Base-by-base conservation (phyloP, 2,113 vertebrate species). In the Plectropomus leopardus region DNA sequence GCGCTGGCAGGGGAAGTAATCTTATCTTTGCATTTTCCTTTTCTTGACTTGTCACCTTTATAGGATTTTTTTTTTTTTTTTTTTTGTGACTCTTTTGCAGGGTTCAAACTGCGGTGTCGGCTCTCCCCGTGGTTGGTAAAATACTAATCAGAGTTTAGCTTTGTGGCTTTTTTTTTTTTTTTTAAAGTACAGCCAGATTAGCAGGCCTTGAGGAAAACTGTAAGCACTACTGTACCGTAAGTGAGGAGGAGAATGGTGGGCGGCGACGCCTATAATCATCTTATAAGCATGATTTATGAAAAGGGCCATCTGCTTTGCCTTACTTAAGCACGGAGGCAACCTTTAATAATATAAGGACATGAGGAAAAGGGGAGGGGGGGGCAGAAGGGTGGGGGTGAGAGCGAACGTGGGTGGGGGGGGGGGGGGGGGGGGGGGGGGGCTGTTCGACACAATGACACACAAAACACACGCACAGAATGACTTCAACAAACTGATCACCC, bases 291-390 rank as follows among this genome's bases (percentile, higher is more conserved):
- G 93, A 94, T 95, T 94, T 95, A 93, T 94, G 94, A 90, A 95
- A 93, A 93, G 88, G 92, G 90, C 94, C 94, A 95, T 95, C 94
- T 95, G 94, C 88, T 94, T 88, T 84, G 86, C 92, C 93, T 92
- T 91, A 88, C 92, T 93, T 93, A 86, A 94, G 93, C 90, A 92
- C 69, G 74, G 88, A 93, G 92, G 90, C 90, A 93, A 94, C 94
- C 94, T 94, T 95, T 94, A 94, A 95, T 95, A 94, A 94, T 94
- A 94, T 94, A 94, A 86, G 91, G 89, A 91, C 82, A 67, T 42
- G 78, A 83, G 82, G 89, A 86, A 80, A 84, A 72, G 28, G 58
- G 74, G 86, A 72, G 28, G 58, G 74, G 86, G 86, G 82, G 77
- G 40, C 16, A 16, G 70, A 8, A 72, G 82, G 70, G 76, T 69